Base-by-base conservation (phyloP, 2,888 invertebrate species). In the Petrolisthes manimaculis region DNA sequence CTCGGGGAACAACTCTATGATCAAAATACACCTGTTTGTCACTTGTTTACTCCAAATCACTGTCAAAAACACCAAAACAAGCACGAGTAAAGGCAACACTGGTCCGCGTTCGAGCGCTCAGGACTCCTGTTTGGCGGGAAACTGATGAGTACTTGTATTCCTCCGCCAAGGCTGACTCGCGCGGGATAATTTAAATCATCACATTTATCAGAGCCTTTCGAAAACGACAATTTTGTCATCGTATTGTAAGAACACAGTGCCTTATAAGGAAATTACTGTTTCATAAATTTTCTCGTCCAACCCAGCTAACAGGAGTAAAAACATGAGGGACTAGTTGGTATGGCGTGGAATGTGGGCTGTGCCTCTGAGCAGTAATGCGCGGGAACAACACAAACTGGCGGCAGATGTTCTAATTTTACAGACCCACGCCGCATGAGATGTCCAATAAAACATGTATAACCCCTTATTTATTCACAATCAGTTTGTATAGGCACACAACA, bases 81-180 rank as follows among this genome's bases (percentile, higher is more conserved):
- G 81, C 67, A 84, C 87, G 89, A 89, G 84, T 86, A 86, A 82
- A 88, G 85, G 86, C 89, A 80, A 78, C 88, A 89, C 78, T 87
- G 61, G 77, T 85, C 90, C 89, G 85, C 84, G 82, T 86, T 69
- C 90, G 86, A 90, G 75, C 90, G 83, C 90, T 84, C 74, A 37
- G 81, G 69, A 88, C 91, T 91, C 89, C 81, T 89, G 86, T 91
- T 91, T 91, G 91, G 91, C 91, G 91, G 91, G 89, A 91, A 91
- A 90, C 88, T 82, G 89, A 86, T 78, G 84, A 84, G 83, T 83
- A 80, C 85, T 80, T 75, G 89, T 88, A 86, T 86, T 86, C 84
- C 77, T 90, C 90, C 88, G 91, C 91, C 91, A 88, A 89, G 89
- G 89, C 89, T 89, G 82, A 56, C 83, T 86, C 81, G 83, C 87